Evolutionary conservation across 2,797 vertebrate genomes (phyloP), one percentile per base, ranked within the genome.

Genomic region (Silurus aristotelis): DNA sequence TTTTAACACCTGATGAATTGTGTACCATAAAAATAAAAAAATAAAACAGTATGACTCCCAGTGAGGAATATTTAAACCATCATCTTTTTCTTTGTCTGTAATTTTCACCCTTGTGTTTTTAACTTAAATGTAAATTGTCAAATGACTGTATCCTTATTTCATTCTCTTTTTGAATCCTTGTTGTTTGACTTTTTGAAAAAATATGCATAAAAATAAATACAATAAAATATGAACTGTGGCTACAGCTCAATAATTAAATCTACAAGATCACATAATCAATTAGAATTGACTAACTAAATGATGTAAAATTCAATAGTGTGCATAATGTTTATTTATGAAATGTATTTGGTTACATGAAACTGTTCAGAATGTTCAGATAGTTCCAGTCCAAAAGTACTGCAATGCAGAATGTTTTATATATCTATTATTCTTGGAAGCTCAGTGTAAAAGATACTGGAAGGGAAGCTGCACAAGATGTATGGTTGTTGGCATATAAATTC

Each of bases 161-260:
- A n/a, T 25, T 79, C 19, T 46, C 20, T 63, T 79, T 80, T 80
- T 12, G 1, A 63, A 80, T 80, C 22, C 14, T 63, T 13, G 46
- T 61, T 46, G 27, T 3, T 19, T 75, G 20, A 58, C 19, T 5
- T 61, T 58, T 60, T 77, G 55, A 20, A 77, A 10, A 60, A 43
- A 43, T 61, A 19, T 63, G 56, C 56, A 61, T n/a, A n/a, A 78
- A 58, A 79, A 63, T 63, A 63, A 76, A 75, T 17, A 60, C 8
- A 61, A 61, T 38, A 0, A 63, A 61, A 63, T 43, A 3, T 43
- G 76, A 46, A 79, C 43, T 63, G 3, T 76, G 38, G 6, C 58
- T 77, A 56, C 12, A n/a, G 10, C 46, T 2, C 22, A 20, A 72
- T 72, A n/a, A n/a, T 13, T 72, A n/a, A 48, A 22, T 1, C 20